Conservation (phyloP, 64 coral and sea anemone genomes). For the Porites lutea region DNA sequence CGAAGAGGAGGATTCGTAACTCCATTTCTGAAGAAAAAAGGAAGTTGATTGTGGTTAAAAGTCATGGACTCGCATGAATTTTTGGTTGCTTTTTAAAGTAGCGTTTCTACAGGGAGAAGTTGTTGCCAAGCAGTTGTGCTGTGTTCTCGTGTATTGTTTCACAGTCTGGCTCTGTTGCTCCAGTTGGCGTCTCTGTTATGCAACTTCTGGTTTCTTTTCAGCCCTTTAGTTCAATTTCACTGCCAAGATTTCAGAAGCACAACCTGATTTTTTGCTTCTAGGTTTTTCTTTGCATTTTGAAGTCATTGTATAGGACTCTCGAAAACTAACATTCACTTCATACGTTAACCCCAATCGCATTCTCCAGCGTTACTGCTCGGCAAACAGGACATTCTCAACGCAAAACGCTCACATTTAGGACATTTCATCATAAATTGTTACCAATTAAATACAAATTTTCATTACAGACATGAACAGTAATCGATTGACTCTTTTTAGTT, state of each 20-base stretch:
- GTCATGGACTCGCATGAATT: not conserved
- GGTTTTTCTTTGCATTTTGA: not conserved
- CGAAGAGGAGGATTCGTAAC: not conserved
- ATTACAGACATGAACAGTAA: not conserved
- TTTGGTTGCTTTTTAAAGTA: not conserved
- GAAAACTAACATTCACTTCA: not conserved
- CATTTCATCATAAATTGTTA: not conserved
- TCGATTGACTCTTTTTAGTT: too few species aligned
- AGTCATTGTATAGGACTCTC: not conserved
- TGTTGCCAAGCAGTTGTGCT: not conserved
- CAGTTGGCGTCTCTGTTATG: not conserved
- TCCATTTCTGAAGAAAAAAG: constrained; percentile 21
- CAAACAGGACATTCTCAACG: too few species aligned
- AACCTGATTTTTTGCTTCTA: too few species aligned
- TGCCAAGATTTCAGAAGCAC: not conserved
- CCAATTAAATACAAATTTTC: not conserved
- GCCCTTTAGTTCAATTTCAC: not conserved
- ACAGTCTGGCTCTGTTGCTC: not conserved
- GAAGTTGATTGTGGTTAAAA: too few species aligned
- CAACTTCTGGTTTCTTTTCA: not conserved
- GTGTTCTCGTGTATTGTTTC: constrained; percentile 4
- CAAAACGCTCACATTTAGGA: not conserved
- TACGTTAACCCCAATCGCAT: too few species aligned
- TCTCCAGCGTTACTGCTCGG: not conserved
- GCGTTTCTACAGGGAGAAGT: not conserved